Evolutionary conservation across 2,888 invertebrate species (phyloP).

Genomic region (Oscheius sp.): DNA sequence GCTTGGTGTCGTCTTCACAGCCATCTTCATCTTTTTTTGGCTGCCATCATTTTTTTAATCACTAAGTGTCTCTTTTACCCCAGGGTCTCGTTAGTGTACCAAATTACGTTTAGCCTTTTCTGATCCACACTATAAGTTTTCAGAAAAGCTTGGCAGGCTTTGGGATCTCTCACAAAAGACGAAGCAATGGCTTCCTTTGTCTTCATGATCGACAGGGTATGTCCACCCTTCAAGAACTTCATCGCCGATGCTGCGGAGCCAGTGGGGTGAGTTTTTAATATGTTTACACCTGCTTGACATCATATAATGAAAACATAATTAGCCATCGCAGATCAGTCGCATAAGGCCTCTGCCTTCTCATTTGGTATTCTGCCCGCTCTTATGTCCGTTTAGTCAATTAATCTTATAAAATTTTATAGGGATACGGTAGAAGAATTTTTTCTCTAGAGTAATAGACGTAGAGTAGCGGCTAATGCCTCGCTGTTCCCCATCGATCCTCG

Average conservation of each 20-base stretch:
- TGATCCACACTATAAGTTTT: constrained; percentile 37
- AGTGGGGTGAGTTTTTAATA: constrained; percentile 9
- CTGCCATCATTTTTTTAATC: constrained; percentile 22
- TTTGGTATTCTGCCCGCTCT: not conserved
- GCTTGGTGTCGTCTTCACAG: not conserved
- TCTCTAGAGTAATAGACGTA: not conserved
- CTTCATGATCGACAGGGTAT: constrained; percentile 81
- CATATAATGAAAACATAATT: not conserved
- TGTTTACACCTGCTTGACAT: not conserved
- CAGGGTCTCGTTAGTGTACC: constrained; percentile 15
- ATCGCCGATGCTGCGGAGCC: constrained; percentile 41
- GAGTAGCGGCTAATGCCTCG: constrained; percentile 2
- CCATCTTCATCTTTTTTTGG: not conserved
- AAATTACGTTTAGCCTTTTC: constrained; percentile 12
- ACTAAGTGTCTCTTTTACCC: constrained; percentile 13
- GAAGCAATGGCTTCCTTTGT: constrained; percentile 93
- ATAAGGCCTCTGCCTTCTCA: not conserved
- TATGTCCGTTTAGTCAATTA: not conserved
- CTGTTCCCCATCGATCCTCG: constrained; percentile 20
- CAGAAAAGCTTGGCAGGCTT: constrained; percentile 87
- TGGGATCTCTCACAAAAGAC: constrained; percentile 85
- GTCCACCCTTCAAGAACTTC: constrained; percentile 80
- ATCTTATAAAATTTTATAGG: not conserved
- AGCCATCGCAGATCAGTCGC: not conserved
- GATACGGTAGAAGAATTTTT: not conserved